Conservation (phyloP, 2,113 vertebrate genomes). For the Odontophorus gujanensis region DNA sequence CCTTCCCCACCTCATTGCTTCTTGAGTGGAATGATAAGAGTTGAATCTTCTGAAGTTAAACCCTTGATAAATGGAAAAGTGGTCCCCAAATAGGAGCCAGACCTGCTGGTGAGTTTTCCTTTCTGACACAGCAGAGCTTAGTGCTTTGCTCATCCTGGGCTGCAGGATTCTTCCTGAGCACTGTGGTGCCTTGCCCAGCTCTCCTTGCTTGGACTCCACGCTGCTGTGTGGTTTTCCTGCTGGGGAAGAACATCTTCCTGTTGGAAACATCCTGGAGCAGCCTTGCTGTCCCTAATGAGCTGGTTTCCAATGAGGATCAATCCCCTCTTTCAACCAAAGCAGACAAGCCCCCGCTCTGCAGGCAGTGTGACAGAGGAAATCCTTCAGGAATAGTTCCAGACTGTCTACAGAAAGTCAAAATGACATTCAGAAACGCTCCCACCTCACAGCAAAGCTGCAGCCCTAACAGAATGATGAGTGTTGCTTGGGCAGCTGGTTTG, state of each 20-base stretch:
- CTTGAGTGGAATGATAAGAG: neutral
- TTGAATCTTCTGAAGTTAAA: neutral
- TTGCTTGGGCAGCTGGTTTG: neutral
- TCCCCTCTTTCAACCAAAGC: neutral
- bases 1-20: neutral
- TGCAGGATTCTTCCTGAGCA: neutral
- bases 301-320: neutral
- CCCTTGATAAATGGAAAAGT: neutral
- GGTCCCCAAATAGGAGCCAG: neutral
- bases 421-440: neutral
- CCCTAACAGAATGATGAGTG: neutral
- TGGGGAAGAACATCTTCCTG: neutral
- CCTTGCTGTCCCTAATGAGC: neutral
- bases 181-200: accelerated
- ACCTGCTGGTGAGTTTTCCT: neutral
- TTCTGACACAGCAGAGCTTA: neutral
- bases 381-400: neutral
- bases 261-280: neutral
- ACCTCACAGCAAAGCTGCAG: neutral
- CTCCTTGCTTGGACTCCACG: neutral
- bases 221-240: neutral
- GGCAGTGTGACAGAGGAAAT: neutral
- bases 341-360: neutral
- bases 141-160: neutral
- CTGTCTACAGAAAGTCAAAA: neutral